Conservation (phyloP, 2,113 vertebrate species). For the Lepisosteus osseus region DNA sequence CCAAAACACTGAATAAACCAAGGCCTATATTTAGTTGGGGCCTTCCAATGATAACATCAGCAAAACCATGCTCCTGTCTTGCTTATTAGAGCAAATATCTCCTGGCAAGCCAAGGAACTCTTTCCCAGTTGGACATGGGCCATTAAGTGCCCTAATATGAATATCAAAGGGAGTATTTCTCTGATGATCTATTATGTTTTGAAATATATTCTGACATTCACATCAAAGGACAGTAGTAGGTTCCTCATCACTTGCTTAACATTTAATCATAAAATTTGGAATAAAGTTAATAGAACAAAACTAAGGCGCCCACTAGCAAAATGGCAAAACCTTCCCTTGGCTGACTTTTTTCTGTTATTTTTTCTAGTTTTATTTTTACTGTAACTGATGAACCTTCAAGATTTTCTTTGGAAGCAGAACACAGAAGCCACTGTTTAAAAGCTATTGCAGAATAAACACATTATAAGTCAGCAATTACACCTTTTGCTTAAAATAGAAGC, state of each 20-base stretch:
- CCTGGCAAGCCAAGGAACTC: conserved; percentile 2
- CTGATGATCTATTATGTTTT: conserved; percentile 6
- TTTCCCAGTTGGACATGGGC: conserved; percentile 4
- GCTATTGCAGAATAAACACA: neutral
- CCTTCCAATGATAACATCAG: conserved; percentile 20
- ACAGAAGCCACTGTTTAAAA: neutral
- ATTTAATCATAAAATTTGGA: neutral
- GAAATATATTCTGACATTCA: conserved; percentile 6
- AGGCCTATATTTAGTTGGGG: conserved; percentile 6
- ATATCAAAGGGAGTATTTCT: conserved; percentile 8
- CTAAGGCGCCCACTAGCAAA: no score
- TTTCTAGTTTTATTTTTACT: neutral
- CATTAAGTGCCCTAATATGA: conserved; percentile 6
- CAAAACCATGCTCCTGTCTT: conserved; percentile 15
- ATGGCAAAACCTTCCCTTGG: neutral
- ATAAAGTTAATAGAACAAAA: neutral
- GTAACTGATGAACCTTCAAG: conserved; percentile 7
- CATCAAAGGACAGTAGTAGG: neutral
- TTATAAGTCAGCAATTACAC: neutral
- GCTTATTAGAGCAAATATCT: conserved; percentile 23
- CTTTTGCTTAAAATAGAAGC: conserved; percentile 3
- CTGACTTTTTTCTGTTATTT: neutral
- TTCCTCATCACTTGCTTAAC: neutral
- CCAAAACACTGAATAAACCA: conserved; percentile 15
- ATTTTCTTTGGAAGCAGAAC: conserved; percentile 4